phyloP scores from a whole-genome alignment of 2,888 invertebrate species.

The Megaustenia siamemsis region DNA sequence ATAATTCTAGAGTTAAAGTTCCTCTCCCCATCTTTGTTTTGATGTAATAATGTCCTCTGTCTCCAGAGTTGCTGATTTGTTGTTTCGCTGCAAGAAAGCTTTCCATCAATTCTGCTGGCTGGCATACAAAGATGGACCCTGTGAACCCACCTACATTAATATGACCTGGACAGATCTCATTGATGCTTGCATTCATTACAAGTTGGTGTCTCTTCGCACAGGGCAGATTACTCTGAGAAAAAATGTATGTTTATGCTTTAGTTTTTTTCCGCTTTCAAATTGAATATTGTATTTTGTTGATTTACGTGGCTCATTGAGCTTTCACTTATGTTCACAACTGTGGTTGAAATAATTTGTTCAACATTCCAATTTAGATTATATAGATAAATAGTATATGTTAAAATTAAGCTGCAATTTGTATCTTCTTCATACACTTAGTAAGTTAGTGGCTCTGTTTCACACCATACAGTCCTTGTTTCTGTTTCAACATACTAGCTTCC shows the following conservation, averaged over 20 bases:
- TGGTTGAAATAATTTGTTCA: too few relatives aligned
- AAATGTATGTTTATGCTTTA: conserved; percentile 18
- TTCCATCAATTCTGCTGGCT: conserved; percentile 73
- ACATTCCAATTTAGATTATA: too few relatives aligned
- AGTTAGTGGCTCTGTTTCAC: too few relatives aligned
- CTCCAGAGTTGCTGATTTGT: conserved; percentile 63
- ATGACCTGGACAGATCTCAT: conserved; percentile 74
- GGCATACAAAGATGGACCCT: conserved; percentile 62
- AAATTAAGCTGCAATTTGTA: too few relatives aligned
- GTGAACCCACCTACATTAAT: conserved; percentile 70
- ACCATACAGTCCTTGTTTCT: too few relatives aligned
- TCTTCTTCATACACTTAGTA: too few relatives aligned
- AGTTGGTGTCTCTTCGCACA: conserved; percentile 62
- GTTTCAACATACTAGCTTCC: too few relatives aligned
- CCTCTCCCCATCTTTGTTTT: too few relatives aligned
- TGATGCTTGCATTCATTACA: conserved; percentile 70
- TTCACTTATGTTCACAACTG: too few relatives aligned
- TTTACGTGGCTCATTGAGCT: too few relatives aligned
- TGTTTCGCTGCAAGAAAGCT: conserved; percentile 62
- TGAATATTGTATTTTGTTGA: not conserved
- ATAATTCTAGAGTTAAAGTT: too few relatives aligned
- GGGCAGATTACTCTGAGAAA: conserved; percentile 58
- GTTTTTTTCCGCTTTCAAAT: not conserved
- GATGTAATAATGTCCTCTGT: not conserved
- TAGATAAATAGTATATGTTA: too few relatives aligned